Evolutionary conservation across 2,113 vertebrate species (phyloP).

Genomic region (Pycnonotus jocosus): DNA sequence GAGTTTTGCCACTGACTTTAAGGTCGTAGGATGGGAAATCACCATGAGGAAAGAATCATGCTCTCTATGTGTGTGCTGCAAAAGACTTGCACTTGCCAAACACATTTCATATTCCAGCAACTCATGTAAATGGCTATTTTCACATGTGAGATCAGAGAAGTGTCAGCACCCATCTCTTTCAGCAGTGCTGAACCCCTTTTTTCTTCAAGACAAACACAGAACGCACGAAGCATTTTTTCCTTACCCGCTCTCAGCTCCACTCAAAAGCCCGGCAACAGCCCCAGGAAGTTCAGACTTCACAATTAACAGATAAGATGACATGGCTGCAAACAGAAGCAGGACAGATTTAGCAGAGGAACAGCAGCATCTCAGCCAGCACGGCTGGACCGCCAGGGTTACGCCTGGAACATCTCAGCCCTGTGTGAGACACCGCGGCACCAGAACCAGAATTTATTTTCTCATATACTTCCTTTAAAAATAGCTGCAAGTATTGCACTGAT

Average conservation of each 20-base stretch:
- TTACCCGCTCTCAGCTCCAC: slow-evolving; percentile 77
- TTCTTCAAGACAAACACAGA: neutral
- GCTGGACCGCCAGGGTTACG: neutral
- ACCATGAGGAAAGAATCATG: neutral
- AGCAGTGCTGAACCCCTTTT: neutral
- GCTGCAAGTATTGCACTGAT: neutral
- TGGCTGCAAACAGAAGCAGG: slow-evolving; percentile 78
- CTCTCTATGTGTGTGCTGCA: neutral
- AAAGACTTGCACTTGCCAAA: neutral
- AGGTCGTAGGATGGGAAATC: neutral
- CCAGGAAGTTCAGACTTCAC: slow-evolving; percentile 92
- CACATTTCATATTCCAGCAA: neutral
- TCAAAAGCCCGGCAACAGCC: slow-evolving; percentile 79
- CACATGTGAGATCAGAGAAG: neutral
- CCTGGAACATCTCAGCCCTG: neutral
- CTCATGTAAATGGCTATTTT: neutral
- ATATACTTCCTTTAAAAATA: neutral
- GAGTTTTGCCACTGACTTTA: slow-evolving; percentile 19
- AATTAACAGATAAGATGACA: slow-evolving; percentile 95
- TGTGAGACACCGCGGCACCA: neutral
- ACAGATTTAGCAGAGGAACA: slow-evolving; percentile 44
- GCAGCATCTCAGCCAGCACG: neutral
- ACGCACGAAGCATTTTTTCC: slow-evolving; percentile 13
- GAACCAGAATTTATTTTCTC: neutral
- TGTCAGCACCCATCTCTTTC: neutral